phyloP scores from a whole-genome alignment of 2,113 vertebrate species.

The Gallinago paraguaiae region DNA sequence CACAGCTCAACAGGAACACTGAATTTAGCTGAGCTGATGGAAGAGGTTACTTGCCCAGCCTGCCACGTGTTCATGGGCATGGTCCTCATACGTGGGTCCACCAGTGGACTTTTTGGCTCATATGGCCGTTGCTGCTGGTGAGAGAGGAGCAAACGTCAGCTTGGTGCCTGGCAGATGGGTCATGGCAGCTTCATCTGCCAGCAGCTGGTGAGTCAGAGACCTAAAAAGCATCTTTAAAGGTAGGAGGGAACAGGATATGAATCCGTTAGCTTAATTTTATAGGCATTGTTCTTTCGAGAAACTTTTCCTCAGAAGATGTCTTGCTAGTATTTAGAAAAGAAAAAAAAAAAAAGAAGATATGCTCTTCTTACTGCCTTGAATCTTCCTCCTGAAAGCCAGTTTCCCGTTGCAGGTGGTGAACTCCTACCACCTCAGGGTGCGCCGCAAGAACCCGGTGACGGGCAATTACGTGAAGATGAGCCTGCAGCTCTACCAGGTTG shows the following conservation, averaged over 20 bases:
- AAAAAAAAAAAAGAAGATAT: neutral
- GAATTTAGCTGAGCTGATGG: neutral
- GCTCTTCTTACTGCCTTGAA: neutral
- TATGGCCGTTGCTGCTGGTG: neutral
- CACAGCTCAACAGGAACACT: neutral
- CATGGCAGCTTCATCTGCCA: neutral
- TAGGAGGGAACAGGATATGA: neutral
- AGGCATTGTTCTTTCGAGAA: neutral
- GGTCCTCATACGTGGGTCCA: rapidly evolving
- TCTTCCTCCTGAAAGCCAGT: constrained; percentile 16
- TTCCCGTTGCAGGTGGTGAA: constrained; percentile 87
- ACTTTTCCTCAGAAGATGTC: neutral
- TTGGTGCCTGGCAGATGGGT: neutral
- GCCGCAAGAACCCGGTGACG: constrained; percentile 94
- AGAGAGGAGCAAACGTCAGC: neutral
- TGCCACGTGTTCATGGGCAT: neutral
- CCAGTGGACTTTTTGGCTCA: neutral
- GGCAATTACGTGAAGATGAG: constrained; percentile 98
- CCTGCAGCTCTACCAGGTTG: constrained; percentile 98
- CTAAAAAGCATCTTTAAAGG: neutral
- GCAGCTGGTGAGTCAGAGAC: neutral
- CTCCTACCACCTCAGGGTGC: constrained; percentile 92
- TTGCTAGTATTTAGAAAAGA: neutral
- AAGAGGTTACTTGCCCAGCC: neutral
- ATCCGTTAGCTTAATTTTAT: neutral